Percentiles rank a stretch among this genome's conserved stretches.
Evolutionary conservation across 2,113 vertebrate species (phyloP).

Genomic region (Limanda limanda): DNA sequence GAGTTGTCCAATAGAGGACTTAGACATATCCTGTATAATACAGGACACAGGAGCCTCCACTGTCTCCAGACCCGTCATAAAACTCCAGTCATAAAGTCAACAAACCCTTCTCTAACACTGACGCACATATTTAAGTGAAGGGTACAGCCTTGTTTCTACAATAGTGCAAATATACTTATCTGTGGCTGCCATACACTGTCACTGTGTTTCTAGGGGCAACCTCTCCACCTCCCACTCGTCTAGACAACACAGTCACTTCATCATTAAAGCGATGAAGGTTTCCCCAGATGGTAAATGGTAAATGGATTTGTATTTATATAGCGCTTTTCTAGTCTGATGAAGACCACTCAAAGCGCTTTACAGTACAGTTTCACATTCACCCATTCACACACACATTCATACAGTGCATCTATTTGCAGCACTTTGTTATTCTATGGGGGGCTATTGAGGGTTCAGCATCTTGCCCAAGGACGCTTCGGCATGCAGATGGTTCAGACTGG

Average conservation of each 20-base stretch:
- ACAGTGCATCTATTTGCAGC: no score
- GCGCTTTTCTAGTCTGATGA: no score
- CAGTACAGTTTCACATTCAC: no score
- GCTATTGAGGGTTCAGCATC: no score
- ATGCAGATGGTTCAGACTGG: no score
- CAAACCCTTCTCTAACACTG: constrained; percentile 19
- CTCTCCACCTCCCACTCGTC: constrained; percentile 48
- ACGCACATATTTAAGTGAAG: constrained; percentile 30
- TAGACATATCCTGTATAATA: background rate
- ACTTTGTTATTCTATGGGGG: no score
- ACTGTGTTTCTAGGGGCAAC: constrained; percentile 3
- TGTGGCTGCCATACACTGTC: constrained; percentile 10
- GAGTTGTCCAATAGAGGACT: background rate
- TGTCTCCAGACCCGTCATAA: constrained; percentile 30
- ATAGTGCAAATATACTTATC: constrained; percentile 42
- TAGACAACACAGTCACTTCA: constrained; percentile 40
- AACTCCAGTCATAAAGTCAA: constrained; percentile 41
- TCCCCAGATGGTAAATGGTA: no score
- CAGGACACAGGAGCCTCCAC: background rate
- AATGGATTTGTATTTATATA: no score
- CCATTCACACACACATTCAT: no score
- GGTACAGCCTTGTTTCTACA: constrained; percentile 6
- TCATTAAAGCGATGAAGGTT: constrained; percentile 27
- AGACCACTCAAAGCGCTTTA: no score
- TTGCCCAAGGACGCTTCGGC: no score